These are phyloP conservation scores for Choreutis nemorana DNA, from an alignment of 2,888 invertebrate species.

Conservation along the genomic window DNA sequence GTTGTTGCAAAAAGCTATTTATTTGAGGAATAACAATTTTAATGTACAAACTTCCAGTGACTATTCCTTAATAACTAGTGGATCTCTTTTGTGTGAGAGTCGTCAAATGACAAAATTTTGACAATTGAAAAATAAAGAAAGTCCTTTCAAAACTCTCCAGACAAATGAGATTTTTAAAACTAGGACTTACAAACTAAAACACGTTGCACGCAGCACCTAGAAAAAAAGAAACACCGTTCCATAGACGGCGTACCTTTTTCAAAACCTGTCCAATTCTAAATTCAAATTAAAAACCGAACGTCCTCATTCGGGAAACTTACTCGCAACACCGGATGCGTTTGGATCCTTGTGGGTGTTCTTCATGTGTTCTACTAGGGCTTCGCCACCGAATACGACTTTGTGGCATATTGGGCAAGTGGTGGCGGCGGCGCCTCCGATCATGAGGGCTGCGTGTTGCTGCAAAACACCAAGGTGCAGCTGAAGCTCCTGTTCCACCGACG, in stretches of 20 bases:
- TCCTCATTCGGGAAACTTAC: slow-evolving; percentile 70
- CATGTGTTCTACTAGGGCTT: slow-evolving; percentile 95
- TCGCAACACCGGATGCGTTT: slow-evolving; percentile 86
- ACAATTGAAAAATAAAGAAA: neutral
- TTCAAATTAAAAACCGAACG: slow-evolving; percentile 16
- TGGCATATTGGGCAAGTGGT: slow-evolving; percentile 94
- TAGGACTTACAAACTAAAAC: slow-evolving; percentile 5
- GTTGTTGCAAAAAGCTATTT: slow-evolving; percentile 14
- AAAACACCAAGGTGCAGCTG: slow-evolving; percentile 93
- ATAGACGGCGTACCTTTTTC: slow-evolving; percentile 2
- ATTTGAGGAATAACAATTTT: slow-evolving; percentile 18
- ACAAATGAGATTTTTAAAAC: slow-evolving; percentile 19
- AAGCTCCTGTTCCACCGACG: slow-evolving; percentile 73
- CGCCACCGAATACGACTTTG: slow-evolving; percentile 92
- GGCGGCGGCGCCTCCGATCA: slow-evolving; percentile 90
- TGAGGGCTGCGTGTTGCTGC: slow-evolving; percentile 94
- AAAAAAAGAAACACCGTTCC: slow-evolving; percentile 7
- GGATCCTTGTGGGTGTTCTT: slow-evolving; percentile 95
- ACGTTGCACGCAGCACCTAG: slow-evolving; percentile 9
- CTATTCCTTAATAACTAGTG: slow-evolving; percentile 47
- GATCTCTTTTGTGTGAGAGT: slow-evolving; percentile 37
- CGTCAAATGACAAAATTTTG: slow-evolving; percentile 12
- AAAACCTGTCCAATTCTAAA: slow-evolving; percentile 1
- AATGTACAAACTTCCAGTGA: slow-evolving; percentile 48
- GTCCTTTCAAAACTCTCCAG: slow-evolving; percentile 6